Conservation (phyloP, 2,888 invertebrate genomes). For the Malacosoma neustria region DNA sequence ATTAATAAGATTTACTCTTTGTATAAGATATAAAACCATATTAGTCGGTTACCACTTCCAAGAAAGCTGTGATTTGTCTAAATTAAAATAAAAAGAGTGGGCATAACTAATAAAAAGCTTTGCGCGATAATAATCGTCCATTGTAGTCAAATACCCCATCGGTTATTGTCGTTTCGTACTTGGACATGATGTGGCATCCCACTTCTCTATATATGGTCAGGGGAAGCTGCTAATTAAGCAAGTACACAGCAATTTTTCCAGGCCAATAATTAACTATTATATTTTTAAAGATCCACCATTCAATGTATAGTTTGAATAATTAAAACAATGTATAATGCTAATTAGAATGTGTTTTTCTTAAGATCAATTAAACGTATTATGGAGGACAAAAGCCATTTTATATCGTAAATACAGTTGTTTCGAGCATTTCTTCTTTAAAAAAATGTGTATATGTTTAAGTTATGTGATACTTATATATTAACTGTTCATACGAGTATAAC, state of each 20-base stretch:
- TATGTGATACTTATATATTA: not conserved
- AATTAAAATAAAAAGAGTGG: slow-evolving; percentile 63
- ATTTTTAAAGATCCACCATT: slow-evolving; percentile 16
- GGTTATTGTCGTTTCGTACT: slow-evolving; percentile 6
- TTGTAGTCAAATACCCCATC: slow-evolving; percentile 30
- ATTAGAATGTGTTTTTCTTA: not conserved
- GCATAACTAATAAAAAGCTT: slow-evolving; percentile 59
- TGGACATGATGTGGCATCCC: not conserved
- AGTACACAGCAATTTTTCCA: slow-evolving; percentile 2
- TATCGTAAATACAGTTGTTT: too few species aligned
- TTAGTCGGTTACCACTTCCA: slow-evolving; percentile 31
- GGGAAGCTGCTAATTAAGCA: slow-evolving; percentile 22
- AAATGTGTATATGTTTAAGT: too few species aligned
- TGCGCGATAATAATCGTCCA: slow-evolving; percentile 54
- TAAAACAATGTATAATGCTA: not conserved
- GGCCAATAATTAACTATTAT: slow-evolving; percentile 17
- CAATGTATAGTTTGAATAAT: not conserved
- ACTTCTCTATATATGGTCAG: slow-evolving; percentile 7
- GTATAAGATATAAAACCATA: too few species aligned
- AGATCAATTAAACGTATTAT: not conserved
- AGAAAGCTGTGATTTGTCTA: slow-evolving; percentile 55
- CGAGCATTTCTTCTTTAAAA: too few species aligned
- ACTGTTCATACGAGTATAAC: not conserved
- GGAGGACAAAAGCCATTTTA: too few species aligned
- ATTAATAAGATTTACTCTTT: too few species aligned